A percentile compares a stretch with the other conserved stretches of the same genome.
Evolutionary conservation across 2,888 invertebrate genomes (phyloP).

Genomic region (Galerucella calmariensis): DNA sequence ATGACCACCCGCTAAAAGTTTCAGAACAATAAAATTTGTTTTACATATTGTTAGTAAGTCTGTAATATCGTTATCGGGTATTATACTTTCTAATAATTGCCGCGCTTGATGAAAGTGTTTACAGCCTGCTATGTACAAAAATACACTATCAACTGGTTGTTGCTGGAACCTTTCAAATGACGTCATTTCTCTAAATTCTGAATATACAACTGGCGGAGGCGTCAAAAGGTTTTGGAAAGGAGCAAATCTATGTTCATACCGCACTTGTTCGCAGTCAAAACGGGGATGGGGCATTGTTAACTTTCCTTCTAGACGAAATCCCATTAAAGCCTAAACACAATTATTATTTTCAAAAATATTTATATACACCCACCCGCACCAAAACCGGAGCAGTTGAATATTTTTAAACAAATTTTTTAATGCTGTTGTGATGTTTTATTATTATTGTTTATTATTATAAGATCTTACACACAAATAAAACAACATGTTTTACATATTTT

Average conservation of each 20-base stretch:
- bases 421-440: too few species aligned
- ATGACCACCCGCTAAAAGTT: constrained; percentile 91
- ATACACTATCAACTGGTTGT: constrained; percentile 67
- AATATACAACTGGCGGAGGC: constrained; percentile 92
- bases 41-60: constrained; percentile 91
- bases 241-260: constrained; percentile 93
- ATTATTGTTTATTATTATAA: too few species aligned
- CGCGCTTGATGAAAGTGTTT: constrained; percentile 94
- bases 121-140: constrained; percentile 84
- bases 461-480: too few species aligned
- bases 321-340: constrained; percentile 80
- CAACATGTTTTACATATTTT: too few species aligned
- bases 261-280: constrained; percentile 93
- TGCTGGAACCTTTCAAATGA: constrained; percentile 70
- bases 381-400: too few species aligned
- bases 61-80: constrained; percentile 82
- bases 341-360: neutral
- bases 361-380: too few species aligned
- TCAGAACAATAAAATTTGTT: constrained; percentile 95
- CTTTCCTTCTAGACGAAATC: constrained; percentile 88
- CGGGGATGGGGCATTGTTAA: constrained; percentile 85
- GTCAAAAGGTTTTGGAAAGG: constrained; percentile 88
- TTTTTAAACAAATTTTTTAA: too few species aligned
- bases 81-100: constrained; percentile 83
- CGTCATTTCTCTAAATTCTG: constrained; percentile 88